Conservation (phyloP, 2,113 vertebrate genomes). For the Zosterops hypoxanthus region DNA sequence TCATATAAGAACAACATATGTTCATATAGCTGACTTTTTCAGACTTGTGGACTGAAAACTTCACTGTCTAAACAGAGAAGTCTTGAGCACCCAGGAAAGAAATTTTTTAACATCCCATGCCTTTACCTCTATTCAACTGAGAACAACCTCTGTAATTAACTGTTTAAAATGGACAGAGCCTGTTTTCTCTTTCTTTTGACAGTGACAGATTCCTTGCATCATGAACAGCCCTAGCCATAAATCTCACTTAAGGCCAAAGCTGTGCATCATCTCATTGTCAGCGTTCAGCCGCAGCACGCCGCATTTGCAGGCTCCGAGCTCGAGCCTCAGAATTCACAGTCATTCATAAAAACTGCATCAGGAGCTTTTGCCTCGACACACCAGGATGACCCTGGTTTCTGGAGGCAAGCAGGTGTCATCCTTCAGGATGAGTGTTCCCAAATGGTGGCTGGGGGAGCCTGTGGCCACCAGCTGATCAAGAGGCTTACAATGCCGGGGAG, state of each 20-base stretch:
- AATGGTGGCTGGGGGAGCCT: not conserved
- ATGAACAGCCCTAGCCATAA: not conserved
- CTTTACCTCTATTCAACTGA: not conserved
- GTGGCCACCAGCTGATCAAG: not conserved
- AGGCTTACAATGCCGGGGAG: not conserved
- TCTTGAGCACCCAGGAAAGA: not conserved
- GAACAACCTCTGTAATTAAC: constrained; percentile 8
- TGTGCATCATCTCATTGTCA: not conserved
- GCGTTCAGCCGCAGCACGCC: not conserved
- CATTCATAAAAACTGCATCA: not conserved
- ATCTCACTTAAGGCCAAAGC: constrained; percentile 25
- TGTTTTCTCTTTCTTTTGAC: constrained; percentile 23
- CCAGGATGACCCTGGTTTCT: not conserved
- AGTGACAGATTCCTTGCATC: constrained; percentile 36
- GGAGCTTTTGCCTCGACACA: not conserved
- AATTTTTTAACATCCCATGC: not conserved
- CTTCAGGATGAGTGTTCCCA: not conserved
- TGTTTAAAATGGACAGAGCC: not conserved
- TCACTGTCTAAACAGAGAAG: not conserved
- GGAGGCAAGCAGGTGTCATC: not conserved
- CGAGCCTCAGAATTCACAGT: not conserved
- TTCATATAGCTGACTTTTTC: not conserved
- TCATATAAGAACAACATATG: not conserved
- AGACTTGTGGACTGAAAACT: not conserved
- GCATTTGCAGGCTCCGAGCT: fast-evolving